Base-by-base conservation (phyloP, 2,113 vertebrate species). In the Clarias gariepinus region DNA sequence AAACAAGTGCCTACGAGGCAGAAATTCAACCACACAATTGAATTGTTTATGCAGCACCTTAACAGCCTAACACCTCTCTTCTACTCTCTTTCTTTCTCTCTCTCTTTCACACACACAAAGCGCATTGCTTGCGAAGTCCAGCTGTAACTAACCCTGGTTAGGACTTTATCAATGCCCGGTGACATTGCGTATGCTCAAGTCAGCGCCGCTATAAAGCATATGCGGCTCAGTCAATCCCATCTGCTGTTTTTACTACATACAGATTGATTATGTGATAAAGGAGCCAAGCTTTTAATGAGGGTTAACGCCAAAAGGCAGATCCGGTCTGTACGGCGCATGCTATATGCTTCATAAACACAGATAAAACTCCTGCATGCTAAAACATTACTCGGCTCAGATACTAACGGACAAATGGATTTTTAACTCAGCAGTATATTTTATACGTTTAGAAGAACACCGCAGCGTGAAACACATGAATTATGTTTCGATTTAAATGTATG, bases 121-220 rank as follows among this genome's bases (percentile, higher is more conserved):
- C 93, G 92, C 92, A 89, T 94, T 91, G 94, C 92, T 95, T 94
- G 96, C 95, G 95, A 94, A 96, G 93, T 93, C 92, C 92, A 92
- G 94, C 94, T 92, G 95, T 96, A 95, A 96, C 96, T 95, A 96
- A 96, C 93, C 78, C 47, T 86, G 95, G 96, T 96, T 96, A 96
- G 94, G 95, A 94, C 94, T 94, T 95, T 95, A 96, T 97, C 96
- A 94, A 98, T 96, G 94, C 94, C 90, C 92, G 89, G 92, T 95
- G 96, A 96, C 96, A 96, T 93, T 92, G 60, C 0, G 90, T 95
- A 95, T 96, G 95, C 95, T 96, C 95, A 96, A 96, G 96, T 93
- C 96, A 94, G 93, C 92, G 94, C 95, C 94, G 97, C 98, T 96
- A 96, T 97, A 96, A 97, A 97, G 95, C 96, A 96, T 96, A 96